Percentiles rank a stretch among this genome's conserved stretches.
Conservation (phyloP, 2,797 vertebrate genomes). For the Coregonus ussuriensis region DNA sequence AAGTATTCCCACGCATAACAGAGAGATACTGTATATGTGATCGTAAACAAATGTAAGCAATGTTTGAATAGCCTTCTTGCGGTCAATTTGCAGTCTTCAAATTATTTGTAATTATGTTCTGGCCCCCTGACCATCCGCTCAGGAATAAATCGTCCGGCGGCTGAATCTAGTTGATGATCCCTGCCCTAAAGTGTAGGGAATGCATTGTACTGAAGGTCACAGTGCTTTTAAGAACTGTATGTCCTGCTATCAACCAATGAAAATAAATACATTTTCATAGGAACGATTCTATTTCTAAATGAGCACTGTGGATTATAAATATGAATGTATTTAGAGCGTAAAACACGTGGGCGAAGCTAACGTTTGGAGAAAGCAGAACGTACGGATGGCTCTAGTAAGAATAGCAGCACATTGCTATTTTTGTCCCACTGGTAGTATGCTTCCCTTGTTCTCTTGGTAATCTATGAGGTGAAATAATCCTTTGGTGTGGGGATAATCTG, state of each 20-base stretch:
- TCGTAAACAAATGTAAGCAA: no score
- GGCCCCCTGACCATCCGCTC: no score
- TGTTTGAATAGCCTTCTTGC: no score
- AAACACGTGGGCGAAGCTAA: no score
- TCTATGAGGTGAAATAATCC: constrained; percentile 71
- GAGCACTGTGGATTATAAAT: constrained; percentile 1
- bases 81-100: no score
- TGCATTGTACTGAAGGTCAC: not conserved
- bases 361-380: no score
- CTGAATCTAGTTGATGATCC: no score
- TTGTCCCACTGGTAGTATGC: constrained; percentile 41
- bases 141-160: no score
- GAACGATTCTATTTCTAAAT: not conserved
- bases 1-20: no score
- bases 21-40: no score
- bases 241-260: not conserved
- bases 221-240: not conserved
- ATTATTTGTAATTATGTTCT: no score
- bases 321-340: not conserved
- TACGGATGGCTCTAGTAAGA: constrained; percentile 7
- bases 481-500: constrained; percentile 68
- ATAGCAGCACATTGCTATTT: constrained; percentile 47
- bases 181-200: no score
- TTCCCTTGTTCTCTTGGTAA: constrained; percentile 52
- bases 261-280: not conserved